These are phyloP conservation scores for Falco biarmicus DNA, from an alignment of 2,797 vertebrate genomes.

Conservation along the genomic window DNA sequence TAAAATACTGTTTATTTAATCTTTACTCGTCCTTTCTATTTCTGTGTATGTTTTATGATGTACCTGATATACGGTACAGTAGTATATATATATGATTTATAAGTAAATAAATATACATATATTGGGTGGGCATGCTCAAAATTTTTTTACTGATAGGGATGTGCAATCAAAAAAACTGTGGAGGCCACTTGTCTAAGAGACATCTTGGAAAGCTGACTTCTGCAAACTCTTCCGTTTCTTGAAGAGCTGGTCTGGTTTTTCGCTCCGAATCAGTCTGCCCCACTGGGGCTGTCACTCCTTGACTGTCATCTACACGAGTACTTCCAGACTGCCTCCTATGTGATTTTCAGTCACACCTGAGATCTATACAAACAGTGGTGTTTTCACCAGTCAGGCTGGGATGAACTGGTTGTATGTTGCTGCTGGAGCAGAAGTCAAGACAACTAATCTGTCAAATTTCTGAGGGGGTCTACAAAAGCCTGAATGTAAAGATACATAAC, in stretches of 20 bases:
- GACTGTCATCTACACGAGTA: not conserved
- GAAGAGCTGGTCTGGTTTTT: not conserved
- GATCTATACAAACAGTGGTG: not conserved
- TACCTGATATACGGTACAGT: not conserved
- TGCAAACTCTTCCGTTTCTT: not conserved
- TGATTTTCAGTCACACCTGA: not conserved
- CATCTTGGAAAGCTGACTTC: not conserved
- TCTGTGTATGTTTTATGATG: not conserved
- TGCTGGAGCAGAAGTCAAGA: not conserved
- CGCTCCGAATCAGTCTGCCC: not conserved
- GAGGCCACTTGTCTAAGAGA: not conserved
- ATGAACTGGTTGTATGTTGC: fast-evolving
- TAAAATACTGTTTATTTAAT: not conserved
- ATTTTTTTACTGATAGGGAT: not conserved
- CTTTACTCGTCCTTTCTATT: not conserved
- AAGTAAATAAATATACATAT: not conserved
- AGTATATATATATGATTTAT: not conserved
- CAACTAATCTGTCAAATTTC: not conserved
- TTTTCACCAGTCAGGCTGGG: not conserved
- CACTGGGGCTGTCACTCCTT: not conserved
- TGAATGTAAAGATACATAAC: not conserved
- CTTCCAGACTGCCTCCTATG: not conserved
- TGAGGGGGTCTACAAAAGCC: not conserved
- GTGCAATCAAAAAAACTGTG: not conserved
- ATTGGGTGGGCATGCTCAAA: not conserved